These are phyloP conservation scores for Muscina levida DNA, from an alignment of 2,888 invertebrate genomes.

Conservation along the genomic window DNA sequence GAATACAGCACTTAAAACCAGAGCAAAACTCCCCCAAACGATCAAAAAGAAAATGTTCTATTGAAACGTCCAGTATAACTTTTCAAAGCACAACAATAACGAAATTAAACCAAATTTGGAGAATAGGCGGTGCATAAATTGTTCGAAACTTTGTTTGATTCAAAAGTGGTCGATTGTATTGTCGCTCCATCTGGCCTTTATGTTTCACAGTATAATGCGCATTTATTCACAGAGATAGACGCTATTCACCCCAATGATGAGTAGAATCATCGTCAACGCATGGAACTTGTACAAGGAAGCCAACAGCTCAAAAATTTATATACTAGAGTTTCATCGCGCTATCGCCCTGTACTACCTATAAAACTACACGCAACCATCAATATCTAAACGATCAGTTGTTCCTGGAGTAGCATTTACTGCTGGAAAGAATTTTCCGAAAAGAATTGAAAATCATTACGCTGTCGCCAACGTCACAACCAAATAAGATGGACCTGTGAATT, in stretches of 20 bases:
- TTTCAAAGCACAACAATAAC: not conserved
- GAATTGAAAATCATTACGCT: no score
- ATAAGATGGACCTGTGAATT: no score
- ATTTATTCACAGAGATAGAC: conserved; percentile 14
- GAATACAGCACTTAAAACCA: conserved; percentile 1
- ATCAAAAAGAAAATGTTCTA: conserved; percentile 3
- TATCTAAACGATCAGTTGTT: conserved; percentile 25
- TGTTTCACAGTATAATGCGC: not conserved
- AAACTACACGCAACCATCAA: conserved; percentile 48
- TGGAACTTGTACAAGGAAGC: no score
- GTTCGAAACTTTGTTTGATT: conserved; percentile 3
- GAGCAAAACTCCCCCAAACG: conserved; percentile 10
- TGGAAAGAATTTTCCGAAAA: conserved; percentile 32
- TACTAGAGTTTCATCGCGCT: conserved; percentile 53
- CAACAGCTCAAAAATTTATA: conserved; percentile 34
- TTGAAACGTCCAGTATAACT: not conserved
- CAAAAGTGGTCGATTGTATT: not conserved
- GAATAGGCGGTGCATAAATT: not conserved
- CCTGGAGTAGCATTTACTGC: conserved; percentile 42
- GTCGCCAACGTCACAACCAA: no score
- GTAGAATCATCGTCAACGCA: conserved; percentile 34
- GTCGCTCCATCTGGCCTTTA: not conserved
- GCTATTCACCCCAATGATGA: conserved; percentile 43
- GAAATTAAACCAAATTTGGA: not conserved
- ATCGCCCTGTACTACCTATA: conserved; percentile 48